Base-by-base conservation (phyloP, 2,888 invertebrate species). In the Margaritifera margaritifera region DNA sequence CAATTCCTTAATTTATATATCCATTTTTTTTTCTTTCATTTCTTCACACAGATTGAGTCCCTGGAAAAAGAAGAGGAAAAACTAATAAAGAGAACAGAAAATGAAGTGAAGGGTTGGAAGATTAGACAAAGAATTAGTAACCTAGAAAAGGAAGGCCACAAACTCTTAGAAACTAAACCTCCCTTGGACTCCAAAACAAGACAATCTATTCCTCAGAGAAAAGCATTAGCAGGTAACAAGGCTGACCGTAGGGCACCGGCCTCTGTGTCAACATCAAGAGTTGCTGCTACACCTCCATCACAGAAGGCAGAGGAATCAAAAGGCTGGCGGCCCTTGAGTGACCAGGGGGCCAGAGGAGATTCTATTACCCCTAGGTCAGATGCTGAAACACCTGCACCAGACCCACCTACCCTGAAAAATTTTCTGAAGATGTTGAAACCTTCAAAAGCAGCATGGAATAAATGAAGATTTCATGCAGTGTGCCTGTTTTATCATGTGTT, bases 31-130 rank as follows among this genome's bases (percentile, higher is more conserved):
- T 3, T 42, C 2, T 42, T 42, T 42, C 42, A 15, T 42, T 42
- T 42, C 42, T 42, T 42, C 11, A 42, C 11, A 6, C 66, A 85
- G 85, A 73, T 85, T 67, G 77, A 80, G 63, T 69, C 71, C 42
- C 61, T 85, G 55, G 85, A 85, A 63, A 80, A 75, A 51, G 77
- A 80, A 56, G 85, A 84, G 68, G 83, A 83, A 62, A 74, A 71
- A 58, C 77, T 81, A 71, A 73, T 80, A 52, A 77, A 75, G 25
- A 76, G 74, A 68, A 72, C 83, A n/a, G 80, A 83, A 60, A 78
- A 77, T 64, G 75, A 77, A 62, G 65, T 82, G 58, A 81, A 83
- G 68, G 75, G 79, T 57, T 76, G 73, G 66, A 77, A 79, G 64
- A 75, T 69, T 65, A 72, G 79, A 55, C 42, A 42, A 42, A 42